These are phyloP conservation scores for Polydrusus cervinus DNA, from an alignment of 2,888 invertebrate species.

Conservation along the genomic window DNA sequence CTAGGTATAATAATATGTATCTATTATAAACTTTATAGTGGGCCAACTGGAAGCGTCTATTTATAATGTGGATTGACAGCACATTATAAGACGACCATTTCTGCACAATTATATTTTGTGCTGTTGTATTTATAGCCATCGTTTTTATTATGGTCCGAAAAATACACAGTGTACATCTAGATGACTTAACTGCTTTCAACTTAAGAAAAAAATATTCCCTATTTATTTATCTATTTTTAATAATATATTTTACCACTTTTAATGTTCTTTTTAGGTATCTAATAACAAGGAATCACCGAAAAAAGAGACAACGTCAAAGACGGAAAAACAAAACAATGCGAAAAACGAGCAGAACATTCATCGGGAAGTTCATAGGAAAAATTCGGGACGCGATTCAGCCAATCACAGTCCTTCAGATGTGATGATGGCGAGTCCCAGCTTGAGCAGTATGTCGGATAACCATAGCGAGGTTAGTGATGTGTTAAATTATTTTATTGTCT, in stretches of 20 bases:
- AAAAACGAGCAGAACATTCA: conserved; percentile 22
- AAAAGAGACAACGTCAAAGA: conserved; percentile 12
- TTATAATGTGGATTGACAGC: no score
- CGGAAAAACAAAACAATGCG: conserved; percentile 45
- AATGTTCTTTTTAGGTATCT: conserved; percentile 17
- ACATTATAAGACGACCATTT: no score
- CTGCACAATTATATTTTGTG: no score
- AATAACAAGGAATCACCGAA: conserved; percentile 31
- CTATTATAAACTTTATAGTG: no score
- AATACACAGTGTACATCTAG: no score
- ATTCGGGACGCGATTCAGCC: conserved; percentile 78
- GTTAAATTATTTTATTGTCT: background rate
- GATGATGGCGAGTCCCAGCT: conserved; percentile 79
- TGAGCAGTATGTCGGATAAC: conserved; percentile 81
- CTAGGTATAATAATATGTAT: no score
- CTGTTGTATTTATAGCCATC: no score
- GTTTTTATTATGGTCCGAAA: no score
- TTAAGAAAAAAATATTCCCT: no score
- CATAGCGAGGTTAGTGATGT: conserved; percentile 75
- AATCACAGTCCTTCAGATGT: conserved; percentile 86
- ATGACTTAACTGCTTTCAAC: no score
- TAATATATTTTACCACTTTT: background rate
- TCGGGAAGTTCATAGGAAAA: conserved; percentile 67
- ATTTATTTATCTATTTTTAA: background rate
- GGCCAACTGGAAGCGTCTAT: no score